Conservation (phyloP, 1,140 invertebrate genomes). For the Bicyclus anynana region DNA sequence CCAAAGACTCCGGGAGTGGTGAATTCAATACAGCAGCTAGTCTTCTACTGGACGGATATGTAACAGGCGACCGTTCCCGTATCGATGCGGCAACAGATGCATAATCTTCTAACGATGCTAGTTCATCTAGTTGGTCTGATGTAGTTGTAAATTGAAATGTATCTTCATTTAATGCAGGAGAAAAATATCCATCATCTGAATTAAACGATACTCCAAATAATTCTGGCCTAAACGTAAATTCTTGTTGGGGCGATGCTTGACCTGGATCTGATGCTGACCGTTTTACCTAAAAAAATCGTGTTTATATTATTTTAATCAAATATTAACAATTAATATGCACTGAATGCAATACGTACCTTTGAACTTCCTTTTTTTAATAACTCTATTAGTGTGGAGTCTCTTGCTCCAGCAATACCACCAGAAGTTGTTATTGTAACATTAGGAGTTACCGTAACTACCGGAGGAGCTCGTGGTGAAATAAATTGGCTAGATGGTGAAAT, state of each 20-base stretch:
- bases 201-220: conserved; percentile 81
- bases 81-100: conserved; percentile 75
- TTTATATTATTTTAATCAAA: not conserved
- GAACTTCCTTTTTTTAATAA: conserved; percentile 81
- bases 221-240: conserved; percentile 78
- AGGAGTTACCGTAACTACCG: conserved; percentile 64
- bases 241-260: conserved; percentile 77
- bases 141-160: conserved; percentile 86
- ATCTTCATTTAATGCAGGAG: conserved; percentile 85
- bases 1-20: conserved; percentile 86
- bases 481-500: conserved; percentile 57
- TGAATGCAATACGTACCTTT: conserved; percentile 73
- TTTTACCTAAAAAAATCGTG: conserved; percentile 49
- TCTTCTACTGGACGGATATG: conserved; percentile 83
- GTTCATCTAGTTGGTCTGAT: conserved; percentile 82
- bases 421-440: conserved; percentile 21
- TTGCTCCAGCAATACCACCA: conserved; percentile 8
- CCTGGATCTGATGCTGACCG: conserved; percentile 82
- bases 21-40: conserved; percentile 86
- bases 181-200: conserved; percentile 85
- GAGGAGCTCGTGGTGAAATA: conserved; percentile 79
- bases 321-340: not conserved
- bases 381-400: conserved; percentile 79
- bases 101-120: conserved; percentile 83
- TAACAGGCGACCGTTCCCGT: conserved; percentile 78